Evolutionary conservation across 2,797 vertebrate genomes (phyloP), one percentile per base, ranked within the genome.

Genomic region (Peromyscus nudipes): DNA sequence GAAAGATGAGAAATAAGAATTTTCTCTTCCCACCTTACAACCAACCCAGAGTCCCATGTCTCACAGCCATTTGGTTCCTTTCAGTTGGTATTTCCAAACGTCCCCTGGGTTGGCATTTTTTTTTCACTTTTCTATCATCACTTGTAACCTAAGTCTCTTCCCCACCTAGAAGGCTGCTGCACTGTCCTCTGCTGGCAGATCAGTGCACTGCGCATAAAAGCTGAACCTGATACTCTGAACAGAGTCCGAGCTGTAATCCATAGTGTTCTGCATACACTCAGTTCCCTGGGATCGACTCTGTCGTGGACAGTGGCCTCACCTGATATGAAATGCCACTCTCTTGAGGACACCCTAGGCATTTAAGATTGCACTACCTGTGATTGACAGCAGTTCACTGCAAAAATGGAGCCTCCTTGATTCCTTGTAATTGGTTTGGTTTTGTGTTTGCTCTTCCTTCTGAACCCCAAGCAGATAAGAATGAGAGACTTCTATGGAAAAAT

Each of bases 161-260:
- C 79, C 17, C 52, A 80, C 57, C 21, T 27, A 80, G 71, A 88
- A 27, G 37, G 23, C 55, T 37, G 34, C 86, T n/a, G 23, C 25
- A 19, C 73, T 79, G 77, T 65, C 52, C 77, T 80, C 91, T 95
- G 92, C 82, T 67, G 69, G 81, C n/a, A 84, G 7, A 4, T 31
- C 29, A 4, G 14, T 21, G 73, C 37, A 43, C 34, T 52, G 0
- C 43, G 11, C 8, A 12, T 19, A n/a, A 27, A 17, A 0, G 71
- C 9, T 1, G 27, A 65, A 9, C 27, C 83, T 3, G 34, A 49
- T 69, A 49, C 83, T 14, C 31, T 23, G 19, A 65, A 4, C 37
- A 25, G n/a, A 62, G n/a, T 40, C n/a, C n/a, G 1, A 9, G 23
- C 71, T 4, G 14, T 4, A 34, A 71, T 34, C 77, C 11, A 43